A percentile compares a stretch with the other conserved stretches of the same genome.
These are phyloP conservation scores for Orientallactaga bullata DNA, from an alignment of 2,113 vertebrate species.

Conservation along the genomic window DNA sequence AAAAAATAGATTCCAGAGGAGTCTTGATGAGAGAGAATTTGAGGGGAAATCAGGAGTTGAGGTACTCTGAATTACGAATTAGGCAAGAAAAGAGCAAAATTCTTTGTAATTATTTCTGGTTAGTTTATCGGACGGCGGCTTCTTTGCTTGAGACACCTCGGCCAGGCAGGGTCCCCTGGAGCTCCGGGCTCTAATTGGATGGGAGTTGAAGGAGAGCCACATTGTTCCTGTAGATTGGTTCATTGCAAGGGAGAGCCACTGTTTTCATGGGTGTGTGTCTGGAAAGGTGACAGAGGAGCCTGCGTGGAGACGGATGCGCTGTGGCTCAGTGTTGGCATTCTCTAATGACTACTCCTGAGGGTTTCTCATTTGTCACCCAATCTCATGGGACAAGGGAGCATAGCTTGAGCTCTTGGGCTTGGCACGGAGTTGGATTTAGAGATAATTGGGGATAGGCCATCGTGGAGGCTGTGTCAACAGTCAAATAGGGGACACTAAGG, in stretches of 20 bases:
- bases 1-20: background rate
- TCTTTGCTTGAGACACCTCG: background rate
- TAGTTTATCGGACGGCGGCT: background rate
- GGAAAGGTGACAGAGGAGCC: background rate
- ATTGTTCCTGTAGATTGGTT: background rate
- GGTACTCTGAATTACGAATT: background rate
- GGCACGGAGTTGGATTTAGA: background rate
- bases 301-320: too few relatives aligned
- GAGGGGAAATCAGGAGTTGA: background rate
- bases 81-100: background rate
- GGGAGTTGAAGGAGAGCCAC: background rate
- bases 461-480: background rate
- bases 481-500: too few relatives aligned
- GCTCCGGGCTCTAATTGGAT: background rate
- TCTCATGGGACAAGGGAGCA: background rate
- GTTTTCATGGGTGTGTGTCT: background rate
- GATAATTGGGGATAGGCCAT: background rate
- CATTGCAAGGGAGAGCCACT: background rate
- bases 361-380: background rate
- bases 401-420: accelerated
- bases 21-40: background rate
- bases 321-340: background rate
- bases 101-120: background rate
- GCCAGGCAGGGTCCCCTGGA: background rate
- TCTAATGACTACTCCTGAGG: background rate